These are phyloP conservation scores for Digitonthophagus gazella DNA, from an alignment of 2,888 invertebrate genomes.

Conservation along the genomic window DNA sequence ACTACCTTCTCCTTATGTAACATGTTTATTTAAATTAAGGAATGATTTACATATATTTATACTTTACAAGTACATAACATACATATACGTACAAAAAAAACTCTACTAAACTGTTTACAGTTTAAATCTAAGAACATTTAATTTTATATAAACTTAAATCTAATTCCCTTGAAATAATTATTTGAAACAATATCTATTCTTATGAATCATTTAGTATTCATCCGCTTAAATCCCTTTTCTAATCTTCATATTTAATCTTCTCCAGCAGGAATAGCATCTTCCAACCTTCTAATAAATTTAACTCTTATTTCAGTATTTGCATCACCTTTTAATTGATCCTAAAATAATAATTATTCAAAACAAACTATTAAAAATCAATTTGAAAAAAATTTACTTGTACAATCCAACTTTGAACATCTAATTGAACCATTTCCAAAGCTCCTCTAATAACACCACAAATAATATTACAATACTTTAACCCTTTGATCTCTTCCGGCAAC, in stretches of 20 bases:
- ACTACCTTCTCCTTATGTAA: too few species aligned
- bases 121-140: too few species aligned
- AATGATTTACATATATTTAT: too few species aligned
- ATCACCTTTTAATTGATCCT: slow-evolving; percentile 95
- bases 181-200: background rate
- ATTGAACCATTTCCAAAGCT: slow-evolving; percentile 97
- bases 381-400: slow-evolving; percentile 55
- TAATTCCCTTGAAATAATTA: background rate
- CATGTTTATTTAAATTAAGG: too few species aligned
- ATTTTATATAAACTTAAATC: too few species aligned
- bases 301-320: slow-evolving; percentile 90
- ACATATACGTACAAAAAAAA: too few species aligned
- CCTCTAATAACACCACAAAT: slow-evolving; percentile 91
- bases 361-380: slow-evolving; percentile 9
- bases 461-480: slow-evolving; percentile 88
- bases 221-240: background rate
- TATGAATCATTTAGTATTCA: background rate
- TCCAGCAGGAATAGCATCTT: slow-evolving; percentile 97
- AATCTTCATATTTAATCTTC: slow-evolving; percentile 82
- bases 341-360: background rate
- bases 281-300: slow-evolving; percentile 90
- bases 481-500: slow-evolving; percentile 78
- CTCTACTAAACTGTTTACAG: too few species aligned
- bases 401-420: slow-evolving; percentile 94
- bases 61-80: too few species aligned